Evolutionary conservation across 2,113 vertebrate genomes (phyloP).

Genomic region (Tragelaphus strepsiceros): DNA sequence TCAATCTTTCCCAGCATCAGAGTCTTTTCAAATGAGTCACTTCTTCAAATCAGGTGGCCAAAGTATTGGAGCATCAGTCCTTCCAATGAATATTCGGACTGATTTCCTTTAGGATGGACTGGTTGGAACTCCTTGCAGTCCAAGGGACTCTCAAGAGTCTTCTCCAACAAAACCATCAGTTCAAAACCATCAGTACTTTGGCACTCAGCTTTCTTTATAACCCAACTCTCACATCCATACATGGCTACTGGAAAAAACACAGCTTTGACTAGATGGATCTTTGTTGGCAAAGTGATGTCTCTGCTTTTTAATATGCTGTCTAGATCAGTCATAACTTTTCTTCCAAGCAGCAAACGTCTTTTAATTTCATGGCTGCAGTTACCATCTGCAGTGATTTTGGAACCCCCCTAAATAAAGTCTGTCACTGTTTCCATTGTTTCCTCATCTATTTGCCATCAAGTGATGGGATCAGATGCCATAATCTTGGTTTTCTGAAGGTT

Average conservation of each 20-base stretch:
- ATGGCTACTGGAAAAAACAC: not conserved
- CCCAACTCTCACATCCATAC: not conserved
- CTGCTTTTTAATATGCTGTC: not conserved
- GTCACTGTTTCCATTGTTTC: not conserved
- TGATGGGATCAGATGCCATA: not conserved
- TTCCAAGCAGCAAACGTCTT: not conserved
- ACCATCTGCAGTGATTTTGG: not conserved
- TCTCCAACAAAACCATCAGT: not conserved
- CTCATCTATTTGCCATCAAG: not conserved
- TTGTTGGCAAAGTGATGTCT: not conserved
- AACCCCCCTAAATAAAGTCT: accelerated
- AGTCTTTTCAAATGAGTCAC: not conserved
- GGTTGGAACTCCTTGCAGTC: not conserved
- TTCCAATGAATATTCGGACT: not conserved
- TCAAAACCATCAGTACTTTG: not conserved
- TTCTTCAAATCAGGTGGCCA: not conserved
- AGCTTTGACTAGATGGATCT: not conserved
- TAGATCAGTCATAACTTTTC: not conserved
- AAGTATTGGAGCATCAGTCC: not conserved
- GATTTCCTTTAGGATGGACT: not conserved
- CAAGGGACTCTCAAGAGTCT: not conserved
- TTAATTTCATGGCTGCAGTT: not conserved
- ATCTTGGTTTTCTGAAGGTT: not conserved
- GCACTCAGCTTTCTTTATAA: not conserved
- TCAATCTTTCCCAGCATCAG: not conserved